Evolutionary conservation across 1,140 invertebrate genomes (phyloP), one percentile per base, ranked within the genome.

Genomic region (Proctacanthus coquilletti): DNA sequence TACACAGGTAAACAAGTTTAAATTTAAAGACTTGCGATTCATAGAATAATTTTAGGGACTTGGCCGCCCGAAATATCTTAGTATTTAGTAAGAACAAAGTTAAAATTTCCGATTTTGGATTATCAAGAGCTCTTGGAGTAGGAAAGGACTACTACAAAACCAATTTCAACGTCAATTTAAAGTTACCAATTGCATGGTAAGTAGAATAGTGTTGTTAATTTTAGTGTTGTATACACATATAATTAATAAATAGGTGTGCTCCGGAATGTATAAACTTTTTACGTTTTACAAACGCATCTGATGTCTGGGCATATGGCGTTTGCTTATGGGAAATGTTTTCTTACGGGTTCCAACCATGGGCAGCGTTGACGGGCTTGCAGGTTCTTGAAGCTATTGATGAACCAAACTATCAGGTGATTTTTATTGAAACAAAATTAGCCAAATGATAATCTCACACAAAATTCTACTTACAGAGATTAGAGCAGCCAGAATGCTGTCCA

Each of bases 281-380:
- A 33, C 75, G 85, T 41, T 98, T 98, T 52, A 98, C 93, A 4
- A 88, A 88, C 10, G 77, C 91, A 1, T 93, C 85, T 46, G 95
- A 98, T 61, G 87, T 96, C 1, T 98, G 94, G 94, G 88, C 92
- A 0, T 98, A 84, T 63, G 94, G 84, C 8, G 92, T 98, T 0
- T 94, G 91, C n/a, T 61, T 98, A 0, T 98, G 94, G 93, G 95
- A 98, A 63, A 93, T 98, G 84, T 97, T 97, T 55, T 89, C 87
- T 9, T 96, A 95, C 53, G 94, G 94, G 8, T 91, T 93, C 53
- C 91, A 96, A 60, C 94, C 94, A 0, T 98, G 93, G 93, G 84
- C 86, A 1, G 93, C 88, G 0, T 68, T 93, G 17, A 94, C 88
- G 1, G 93, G 94, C 0, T 84, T 92, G 47, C 82, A 98, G 66